Conservation (phyloP, 2,888 invertebrate genomes). For the Zygogramma bicolorata region DNA sequence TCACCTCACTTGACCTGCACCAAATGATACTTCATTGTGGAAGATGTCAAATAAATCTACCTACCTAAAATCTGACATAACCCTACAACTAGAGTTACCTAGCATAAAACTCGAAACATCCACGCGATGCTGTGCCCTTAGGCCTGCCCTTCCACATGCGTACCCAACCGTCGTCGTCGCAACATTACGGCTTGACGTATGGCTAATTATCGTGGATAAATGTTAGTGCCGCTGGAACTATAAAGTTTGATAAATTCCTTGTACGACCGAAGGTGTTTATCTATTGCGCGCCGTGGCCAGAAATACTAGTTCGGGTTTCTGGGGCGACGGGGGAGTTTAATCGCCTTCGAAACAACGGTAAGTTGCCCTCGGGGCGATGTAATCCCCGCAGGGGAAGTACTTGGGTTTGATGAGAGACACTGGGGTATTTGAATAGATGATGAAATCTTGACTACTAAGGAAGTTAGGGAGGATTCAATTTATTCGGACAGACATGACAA, state of each 20-base stretch:
- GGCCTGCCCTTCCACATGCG: conserved; percentile 45
- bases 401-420: neutral
- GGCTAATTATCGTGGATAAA: conserved; percentile 59
- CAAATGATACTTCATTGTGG: no score
- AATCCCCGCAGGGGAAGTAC: neutral
- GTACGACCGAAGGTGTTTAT: neutral
- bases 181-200: conserved; percentile 53
- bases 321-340: neutral
- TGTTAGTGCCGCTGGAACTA: conserved; percentile 52
- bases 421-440: no score
- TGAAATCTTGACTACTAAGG: no score
- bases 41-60: no score
- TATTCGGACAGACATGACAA: no score
- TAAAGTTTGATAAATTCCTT: conserved; percentile 56
- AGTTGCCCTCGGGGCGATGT: neutral
- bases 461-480: no score
- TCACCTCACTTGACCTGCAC: no score
- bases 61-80: neutral
- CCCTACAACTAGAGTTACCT: neutral
- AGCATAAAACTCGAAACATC: neutral
- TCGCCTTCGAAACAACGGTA: neutral
- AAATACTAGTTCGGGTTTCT: neutral
- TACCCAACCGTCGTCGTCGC: conserved; percentile 8
- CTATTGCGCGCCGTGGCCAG: neutral
- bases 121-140: neutral